Conservation (phyloP, 2,113 vertebrate species). For the Loxodonta africana region DNA sequence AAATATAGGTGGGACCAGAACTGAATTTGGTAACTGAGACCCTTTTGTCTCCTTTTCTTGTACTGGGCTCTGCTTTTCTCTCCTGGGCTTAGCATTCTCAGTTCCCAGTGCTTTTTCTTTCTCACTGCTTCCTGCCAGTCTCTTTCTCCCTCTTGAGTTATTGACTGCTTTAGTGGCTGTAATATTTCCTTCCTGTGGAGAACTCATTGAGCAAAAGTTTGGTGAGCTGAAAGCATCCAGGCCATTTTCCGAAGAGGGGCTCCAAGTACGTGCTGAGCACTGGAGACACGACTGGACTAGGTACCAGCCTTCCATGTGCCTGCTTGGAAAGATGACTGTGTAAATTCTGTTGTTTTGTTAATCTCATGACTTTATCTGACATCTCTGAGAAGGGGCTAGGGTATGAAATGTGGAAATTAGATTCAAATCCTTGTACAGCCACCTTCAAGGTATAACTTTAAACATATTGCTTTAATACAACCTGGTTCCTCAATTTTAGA, state of each 20-base stretch:
- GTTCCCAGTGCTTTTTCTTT: not conserved
- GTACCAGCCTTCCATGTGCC: conserved; percentile 30
- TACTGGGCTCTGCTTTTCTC: not conserved
- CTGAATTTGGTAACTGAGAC: not conserved
- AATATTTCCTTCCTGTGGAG: conserved; percentile 56
- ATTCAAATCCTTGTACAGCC: conserved; percentile 54
- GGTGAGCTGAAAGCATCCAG: conserved; percentile 56
- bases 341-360: conserved; percentile 38
- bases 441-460: conserved; percentile 49
- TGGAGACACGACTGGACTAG: conserved; percentile 5
- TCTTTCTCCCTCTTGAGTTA: not conserved
- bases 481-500: conserved; percentile 37
- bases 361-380: conserved; percentile 41
- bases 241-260: conserved; percentile 52
- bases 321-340: conserved; percentile 34
- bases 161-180: conserved; percentile 34
- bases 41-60: conserved; percentile 18
- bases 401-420: conserved; percentile 56
- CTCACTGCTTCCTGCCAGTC: not conserved
- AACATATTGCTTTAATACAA: conserved; percentile 22
- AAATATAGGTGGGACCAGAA: not conserved
- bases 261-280: not conserved
- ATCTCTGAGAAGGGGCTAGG: not conserved
- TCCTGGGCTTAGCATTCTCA: conserved; percentile 9
- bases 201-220: conserved; percentile 52